Evolutionary conservation across 2,888 invertebrate species (phyloP), one percentile per base, ranked within the genome.

Genomic region (Bhutanitis thaidina): DNA sequence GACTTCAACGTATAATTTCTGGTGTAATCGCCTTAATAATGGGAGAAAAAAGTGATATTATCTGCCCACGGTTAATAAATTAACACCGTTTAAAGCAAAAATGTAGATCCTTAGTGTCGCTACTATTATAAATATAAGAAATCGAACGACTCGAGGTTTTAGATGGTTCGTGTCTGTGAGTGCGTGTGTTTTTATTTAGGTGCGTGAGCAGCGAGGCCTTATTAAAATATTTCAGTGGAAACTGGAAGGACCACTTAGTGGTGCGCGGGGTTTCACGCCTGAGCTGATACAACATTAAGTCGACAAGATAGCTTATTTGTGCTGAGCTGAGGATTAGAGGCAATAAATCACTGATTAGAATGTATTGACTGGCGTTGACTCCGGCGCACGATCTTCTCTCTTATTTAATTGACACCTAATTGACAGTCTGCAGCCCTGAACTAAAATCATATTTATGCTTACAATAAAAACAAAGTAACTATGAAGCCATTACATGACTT

Each of bases 301-400:
- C 88, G 87, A 87, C 89, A 86, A 86, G 88, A 89, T 89, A 88
- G 88, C 88, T 89, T 89, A 89, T 88, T 89, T 89, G 88, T 88
- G 89, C 86, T 86, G 79, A 81, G 84, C 85, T 74, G 79, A 74
- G 86, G 88, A 88, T 89, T 89, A 88, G 84, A 80, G 80, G 81
- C 79, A 83, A 87, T 89, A 89, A 87, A 89, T 89, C 89, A 88
- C 84, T 89, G 89, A 88, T 89, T 89, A 88, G 83, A 89, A 86
- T 87, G 87, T 87, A 87, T 87, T 89, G 87, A 89, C 88, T 86
- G 81, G 83, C 81, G 77, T 80, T 86, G 82, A 80, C 77, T 84
- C 71, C 68, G 77, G 74, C 77, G 75, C 76, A 76, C 74, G 75
- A 71, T 65, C 75, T 74, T 71, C 72, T 56, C 71, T 73, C 67